A percentile compares a stretch with the other conserved stretches of the same genome.
Conservation (phyloP, 53 echinoderm and acorn worm genomes). For the Apostichopus leukothele region DNA sequence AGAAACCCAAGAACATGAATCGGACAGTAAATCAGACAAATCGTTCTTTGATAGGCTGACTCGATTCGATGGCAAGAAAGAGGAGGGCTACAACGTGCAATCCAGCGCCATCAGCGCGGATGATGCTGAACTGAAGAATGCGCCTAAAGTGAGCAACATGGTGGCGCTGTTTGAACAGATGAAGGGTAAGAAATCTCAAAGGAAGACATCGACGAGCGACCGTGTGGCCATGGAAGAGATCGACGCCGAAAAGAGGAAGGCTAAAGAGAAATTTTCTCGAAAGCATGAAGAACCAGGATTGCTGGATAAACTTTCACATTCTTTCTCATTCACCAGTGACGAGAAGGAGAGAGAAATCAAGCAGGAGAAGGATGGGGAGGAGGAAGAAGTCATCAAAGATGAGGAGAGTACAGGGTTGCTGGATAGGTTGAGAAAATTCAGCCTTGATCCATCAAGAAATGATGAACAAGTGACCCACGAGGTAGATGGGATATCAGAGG, state of each 20-base stretch:
- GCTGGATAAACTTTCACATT: conserved; percentile 1
- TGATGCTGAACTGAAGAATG: conserved; percentile 26
- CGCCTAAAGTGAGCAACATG: conserved; percentile 43
- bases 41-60: conserved; percentile 17
- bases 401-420: conserved; percentile 22
- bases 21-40: background rate
- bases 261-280: background rate
- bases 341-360: background rate
- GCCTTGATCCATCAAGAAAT: background rate
- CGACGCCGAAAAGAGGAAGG: conserved; percentile 22
- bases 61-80: conserved; percentile 29
- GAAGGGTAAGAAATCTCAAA: background rate
- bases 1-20: background rate
- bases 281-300: background rate
- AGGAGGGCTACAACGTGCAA: conserved; percentile 27
- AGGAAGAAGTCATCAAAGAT: background rate
- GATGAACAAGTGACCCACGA: background rate
- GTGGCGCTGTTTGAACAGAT: conserved; percentile 22
- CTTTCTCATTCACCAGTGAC: conserved; percentile 2
- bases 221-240: conserved; percentile 17
- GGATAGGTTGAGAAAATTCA: conserved; percentile 29
- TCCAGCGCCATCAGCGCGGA: conserved; percentile 12
- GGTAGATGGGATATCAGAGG: background rate
- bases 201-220: background rate
- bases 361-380: background rate